Evolutionary conservation across 2,113 vertebrate species (phyloP), one percentile per base, ranked within the genome.

Genomic region (Euleptes europaea): DNA sequence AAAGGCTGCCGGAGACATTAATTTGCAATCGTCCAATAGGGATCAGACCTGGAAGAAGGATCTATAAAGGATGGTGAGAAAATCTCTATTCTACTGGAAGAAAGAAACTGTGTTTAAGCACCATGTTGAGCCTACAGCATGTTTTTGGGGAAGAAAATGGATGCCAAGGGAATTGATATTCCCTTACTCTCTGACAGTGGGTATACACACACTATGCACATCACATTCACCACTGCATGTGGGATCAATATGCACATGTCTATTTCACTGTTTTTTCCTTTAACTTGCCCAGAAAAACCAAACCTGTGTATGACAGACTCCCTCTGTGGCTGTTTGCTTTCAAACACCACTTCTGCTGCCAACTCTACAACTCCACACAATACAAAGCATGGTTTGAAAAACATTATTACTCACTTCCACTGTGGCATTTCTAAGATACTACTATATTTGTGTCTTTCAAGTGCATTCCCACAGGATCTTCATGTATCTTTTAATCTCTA

Each of bases 401-500:
- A 1, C 71, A 3, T 72, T 49, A 67, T 77, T 23, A 12, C 0
- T 82, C 35, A 3, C 12, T 73, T 2, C 1, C 51, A 57, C 4
- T 38, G 42, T 15, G 63, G 78, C 26, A 85, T 87, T 1, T 75
- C 0, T 75, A 38, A 66, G 1, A 2, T 66, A 15, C 33, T 1
- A 13, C 10, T 44, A 1, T 33, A 42, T 90, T 72, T 82, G 9
- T 1, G 9, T 87, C 15, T 90, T 67, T 10, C 44, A 90, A 31
- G 0, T 26, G 33, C 79, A 4, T 82, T 14, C 71, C 54, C 33
- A 60, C 35, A 63, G 74, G 63, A 70, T 60, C 31, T 21, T 42
- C 76, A 49, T 72, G 77, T 78, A 1, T 63, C 35, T 84, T 83
- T 83, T 60, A 88, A 79, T 79, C 28, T 28, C 49, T 17, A 76